Evolutionary conservation across 2,888 invertebrate species (phyloP).

Genomic region (Drosophila quinaria): DNA sequence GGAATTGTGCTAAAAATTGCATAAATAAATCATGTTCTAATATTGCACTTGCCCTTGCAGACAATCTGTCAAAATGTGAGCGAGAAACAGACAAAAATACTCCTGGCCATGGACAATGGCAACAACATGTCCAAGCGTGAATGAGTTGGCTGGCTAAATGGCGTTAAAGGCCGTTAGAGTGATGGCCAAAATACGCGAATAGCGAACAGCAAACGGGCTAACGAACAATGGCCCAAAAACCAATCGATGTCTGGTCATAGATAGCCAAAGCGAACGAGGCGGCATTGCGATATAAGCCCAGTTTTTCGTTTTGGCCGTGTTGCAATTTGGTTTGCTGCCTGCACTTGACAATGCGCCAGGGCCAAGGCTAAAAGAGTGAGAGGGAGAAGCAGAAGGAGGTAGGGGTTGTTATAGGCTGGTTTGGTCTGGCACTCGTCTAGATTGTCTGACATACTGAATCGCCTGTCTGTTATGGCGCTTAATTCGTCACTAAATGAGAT

Average conservation of each 20-base stretch:
- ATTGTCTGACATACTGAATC: conserved; percentile 73
- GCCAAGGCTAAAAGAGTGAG: conserved; percentile 9
- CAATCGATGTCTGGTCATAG: conserved; percentile 76
- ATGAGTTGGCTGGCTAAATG: conserved; percentile 74
- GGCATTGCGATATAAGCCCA: conserved; percentile 54
- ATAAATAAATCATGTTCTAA: conserved; percentile 84
- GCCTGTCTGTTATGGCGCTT: conserved; percentile 83
- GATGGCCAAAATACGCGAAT: conserved; percentile 30
- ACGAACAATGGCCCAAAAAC: conserved; percentile 69
- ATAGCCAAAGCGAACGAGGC: conserved; percentile 44
- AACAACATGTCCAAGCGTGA: conserved; percentile 62
- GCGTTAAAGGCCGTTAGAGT: conserved; percentile 79
- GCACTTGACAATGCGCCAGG: conserved; percentile 71
- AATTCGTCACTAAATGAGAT: conserved; percentile 84
- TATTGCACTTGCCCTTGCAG: conserved; percentile 82
- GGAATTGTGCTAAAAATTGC: conserved; percentile 79
- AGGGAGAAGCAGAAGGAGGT: neutral
- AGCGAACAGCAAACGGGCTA: conserved; percentile 47
- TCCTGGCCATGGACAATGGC: conserved; percentile 25
- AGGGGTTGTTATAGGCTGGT: too few species aligned
- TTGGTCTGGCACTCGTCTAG: conserved; percentile 30
- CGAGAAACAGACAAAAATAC: conserved; percentile 26
- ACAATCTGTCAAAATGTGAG: conserved; percentile 77
- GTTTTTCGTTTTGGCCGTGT: conserved; percentile 20
- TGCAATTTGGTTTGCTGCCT: conserved; percentile 30